These are phyloP conservation scores for Apis mellifera DNA, from an alignment of 1,140 invertebrate species.

Conservation along the genomic window Amel_HAv3.1 CM009931.2:8358501-8359000, in stretches of 20 bases:
- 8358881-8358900: neutral
- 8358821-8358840: neutral
- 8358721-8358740: too few relatives aligned
- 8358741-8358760: neutral
- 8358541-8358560: conserved; percentile 56
- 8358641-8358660: neutral
- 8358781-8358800: too few relatives aligned
- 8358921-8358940: neutral
- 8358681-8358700: neutral
- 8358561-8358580: conserved; percentile 8
- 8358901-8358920: neutral
- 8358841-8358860: neutral
- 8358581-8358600: conserved; percentile 25
- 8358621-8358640: too few relatives aligned
- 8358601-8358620: neutral
- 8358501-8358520: conserved; percentile 69
- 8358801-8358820: too few relatives aligned
- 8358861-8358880: neutral
- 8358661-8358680: neutral
- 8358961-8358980: neutral
- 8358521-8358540: conserved; percentile 34
- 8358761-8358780: neutral
- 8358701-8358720: too few relatives aligned
- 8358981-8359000: neutral
- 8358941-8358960: neutral